Base-by-base conservation (phyloP, 2,888 invertebrate genomes). In the Laspeyria flexula region DNA sequence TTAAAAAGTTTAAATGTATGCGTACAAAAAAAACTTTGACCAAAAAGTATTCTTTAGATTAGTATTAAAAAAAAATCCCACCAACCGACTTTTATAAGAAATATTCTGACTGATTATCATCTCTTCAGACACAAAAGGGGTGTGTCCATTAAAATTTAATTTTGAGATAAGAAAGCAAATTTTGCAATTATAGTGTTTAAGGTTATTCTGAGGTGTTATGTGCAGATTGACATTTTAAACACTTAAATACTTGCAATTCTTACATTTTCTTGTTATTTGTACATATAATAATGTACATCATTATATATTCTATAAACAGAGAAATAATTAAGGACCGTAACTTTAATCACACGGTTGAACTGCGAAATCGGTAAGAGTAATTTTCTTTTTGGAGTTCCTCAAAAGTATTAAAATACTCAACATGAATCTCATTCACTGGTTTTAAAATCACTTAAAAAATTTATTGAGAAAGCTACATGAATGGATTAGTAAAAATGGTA, bases 311-410 rank as follows among this genome's bases (percentile, higher is more conserved):
- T 64, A 45, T 66, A 70, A 52, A 63, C 43, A 64, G 60, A 56
- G 50, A 56, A 42, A 50, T 65, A 65, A 67, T 69, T 67, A 63
- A 56, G n/a, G 39, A 41, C 69, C 63, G 66, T 65, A 67, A 72
- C 54, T 64, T 67, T 67, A 69, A 75, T 70, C 43, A 73, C 54
- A 61, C 58, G 47, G 41, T 55, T 49, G 46, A 65, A 66, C 62
- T 61, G 62, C 55, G 53, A 68, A 68, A 63, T 60, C 45, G 35
- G 43, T 59, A 44, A 43, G 37, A 54, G 53, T 49, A 35, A 46
- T 55, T 65, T 58, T 52, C 35, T 52, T 62, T 60, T 72, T 51
- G 34, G 63, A 54, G 66, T 63, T 64, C 70, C 55, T 48, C 33
- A 4, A 3, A 21, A 43, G 43, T 55, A 43, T 35, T 49, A 46